Percentiles rank a stretch among this genome's conserved stretches.
These are phyloP conservation scores for Teleiodes luculella DNA, from an alignment of 2,888 invertebrate genomes.

Conservation along the genomic window DNA sequence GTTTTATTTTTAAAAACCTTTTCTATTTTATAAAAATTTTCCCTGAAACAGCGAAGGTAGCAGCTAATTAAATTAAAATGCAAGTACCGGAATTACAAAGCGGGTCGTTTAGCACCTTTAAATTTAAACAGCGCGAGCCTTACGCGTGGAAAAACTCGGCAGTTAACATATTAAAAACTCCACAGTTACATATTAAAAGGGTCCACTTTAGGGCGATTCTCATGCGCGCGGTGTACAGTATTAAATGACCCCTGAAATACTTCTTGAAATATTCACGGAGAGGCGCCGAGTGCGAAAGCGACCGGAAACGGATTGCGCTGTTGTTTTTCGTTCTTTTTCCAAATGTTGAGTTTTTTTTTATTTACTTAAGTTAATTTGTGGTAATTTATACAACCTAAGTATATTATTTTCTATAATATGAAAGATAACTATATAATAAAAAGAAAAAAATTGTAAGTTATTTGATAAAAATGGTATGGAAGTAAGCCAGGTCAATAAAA, in stretches of 20 bases:
- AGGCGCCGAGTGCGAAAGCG: constrained; percentile 18
- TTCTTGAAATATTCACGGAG: constrained; percentile 50
- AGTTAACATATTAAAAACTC: constrained; percentile 28
- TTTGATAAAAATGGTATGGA: too few species aligned
- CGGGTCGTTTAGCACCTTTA: constrained; percentile 15
- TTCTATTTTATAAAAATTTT: too few species aligned
- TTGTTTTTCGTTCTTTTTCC: background rate
- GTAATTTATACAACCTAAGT: background rate
- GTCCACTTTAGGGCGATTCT: constrained; percentile 41
- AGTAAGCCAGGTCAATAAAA: too few species aligned
- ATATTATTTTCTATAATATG: too few species aligned
- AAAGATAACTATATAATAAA: too few species aligned
- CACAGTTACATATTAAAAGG: constrained; percentile 27
- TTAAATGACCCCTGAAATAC: constrained; percentile 50
- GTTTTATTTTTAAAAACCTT: too few species aligned
- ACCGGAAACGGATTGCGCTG: background rate
- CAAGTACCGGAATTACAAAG: constrained; percentile 10
- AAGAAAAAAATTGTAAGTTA: too few species aligned
- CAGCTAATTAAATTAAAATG: constrained; percentile 9
- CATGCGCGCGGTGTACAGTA: constrained; percentile 39
- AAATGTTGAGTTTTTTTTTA: background rate
- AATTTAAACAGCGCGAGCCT: constrained; percentile 13
- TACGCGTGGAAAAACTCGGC: constrained; percentile 15
- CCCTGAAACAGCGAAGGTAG: background rate
- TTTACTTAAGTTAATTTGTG: background rate